phyloP scores from a whole-genome alignment of 2,113 vertebrate genomes.

The Ciconia stormi region DNA sequence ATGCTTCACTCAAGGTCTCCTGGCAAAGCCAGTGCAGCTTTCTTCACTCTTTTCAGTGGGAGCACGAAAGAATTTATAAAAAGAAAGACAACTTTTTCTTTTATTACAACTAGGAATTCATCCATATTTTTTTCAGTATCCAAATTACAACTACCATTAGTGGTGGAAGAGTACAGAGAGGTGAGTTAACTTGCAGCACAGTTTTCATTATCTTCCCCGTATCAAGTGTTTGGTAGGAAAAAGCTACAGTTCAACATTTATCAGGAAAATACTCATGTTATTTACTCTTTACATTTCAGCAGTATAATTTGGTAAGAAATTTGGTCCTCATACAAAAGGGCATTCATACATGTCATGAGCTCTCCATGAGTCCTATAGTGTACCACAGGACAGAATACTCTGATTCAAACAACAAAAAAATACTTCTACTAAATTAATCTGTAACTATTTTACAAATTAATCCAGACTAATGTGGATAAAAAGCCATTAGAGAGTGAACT shows the following conservation, averaged over 20 bases:
- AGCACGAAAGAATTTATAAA: background rate
- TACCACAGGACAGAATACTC: background rate
- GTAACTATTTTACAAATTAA: slow-evolving; percentile 29
- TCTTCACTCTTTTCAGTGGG: background rate
- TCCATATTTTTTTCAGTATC: background rate
- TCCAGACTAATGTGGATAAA: background rate
- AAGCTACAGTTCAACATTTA: background rate
- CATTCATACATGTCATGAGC: background rate
- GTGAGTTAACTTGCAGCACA: background rate
- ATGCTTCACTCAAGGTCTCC: background rate
- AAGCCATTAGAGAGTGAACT: background rate
- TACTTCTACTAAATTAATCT: background rate
- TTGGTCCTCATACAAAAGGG: background rate
- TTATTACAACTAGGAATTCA: background rate
- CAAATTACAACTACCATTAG: background rate
- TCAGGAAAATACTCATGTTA: background rate
- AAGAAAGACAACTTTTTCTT: background rate
- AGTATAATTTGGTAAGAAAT: background rate
- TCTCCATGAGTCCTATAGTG: background rate
- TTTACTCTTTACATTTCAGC: background rate
- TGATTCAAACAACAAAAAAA: background rate
- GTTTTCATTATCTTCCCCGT: background rate
- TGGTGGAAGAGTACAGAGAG: background rate
- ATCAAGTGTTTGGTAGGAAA: background rate
- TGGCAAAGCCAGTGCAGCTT: background rate